Conservation (phyloP, 2,113 vertebrate genomes). For the Nettapus auritus region DNA sequence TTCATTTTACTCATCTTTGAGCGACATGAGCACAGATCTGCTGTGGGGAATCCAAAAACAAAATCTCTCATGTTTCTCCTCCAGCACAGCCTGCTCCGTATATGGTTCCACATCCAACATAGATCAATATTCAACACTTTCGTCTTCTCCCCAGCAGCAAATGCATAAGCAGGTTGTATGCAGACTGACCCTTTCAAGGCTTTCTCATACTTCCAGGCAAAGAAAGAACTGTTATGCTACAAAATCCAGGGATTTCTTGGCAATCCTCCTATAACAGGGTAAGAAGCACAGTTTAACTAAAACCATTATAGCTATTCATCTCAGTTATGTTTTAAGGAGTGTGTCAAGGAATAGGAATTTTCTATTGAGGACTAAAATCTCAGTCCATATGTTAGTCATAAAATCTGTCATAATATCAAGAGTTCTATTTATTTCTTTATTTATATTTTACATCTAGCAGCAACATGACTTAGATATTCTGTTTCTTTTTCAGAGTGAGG, state of each 20-base stretch:
- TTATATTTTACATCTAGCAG: neutral
- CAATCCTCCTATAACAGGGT: neutral
- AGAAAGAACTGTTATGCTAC: neutral
- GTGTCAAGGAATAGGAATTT: neutral
- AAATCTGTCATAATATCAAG: neutral
- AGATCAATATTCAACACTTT: neutral
- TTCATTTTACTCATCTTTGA: neutral
- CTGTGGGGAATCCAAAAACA: neutral
- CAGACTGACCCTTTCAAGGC: neutral
- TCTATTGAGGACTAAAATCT: neutral
- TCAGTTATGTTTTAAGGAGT: neutral
- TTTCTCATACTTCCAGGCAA: neutral
- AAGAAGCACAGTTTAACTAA: neutral
- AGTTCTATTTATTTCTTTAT: neutral
- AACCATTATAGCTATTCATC: neutral
- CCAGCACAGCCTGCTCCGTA: neutral
- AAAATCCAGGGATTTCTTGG: neutral
- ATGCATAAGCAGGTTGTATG: neutral
- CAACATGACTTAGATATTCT: neutral
- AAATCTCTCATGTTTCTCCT: neutral
- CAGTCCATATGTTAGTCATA: neutral
- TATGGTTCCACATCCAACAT: neutral
- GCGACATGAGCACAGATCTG: fast-evolving
- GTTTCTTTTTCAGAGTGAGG: neutral
- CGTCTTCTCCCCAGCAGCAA: neutral